Evolutionary conservation across 2,113 vertebrate species (phyloP).

Genomic region (Anarhynchus alexandrinus): DNA sequence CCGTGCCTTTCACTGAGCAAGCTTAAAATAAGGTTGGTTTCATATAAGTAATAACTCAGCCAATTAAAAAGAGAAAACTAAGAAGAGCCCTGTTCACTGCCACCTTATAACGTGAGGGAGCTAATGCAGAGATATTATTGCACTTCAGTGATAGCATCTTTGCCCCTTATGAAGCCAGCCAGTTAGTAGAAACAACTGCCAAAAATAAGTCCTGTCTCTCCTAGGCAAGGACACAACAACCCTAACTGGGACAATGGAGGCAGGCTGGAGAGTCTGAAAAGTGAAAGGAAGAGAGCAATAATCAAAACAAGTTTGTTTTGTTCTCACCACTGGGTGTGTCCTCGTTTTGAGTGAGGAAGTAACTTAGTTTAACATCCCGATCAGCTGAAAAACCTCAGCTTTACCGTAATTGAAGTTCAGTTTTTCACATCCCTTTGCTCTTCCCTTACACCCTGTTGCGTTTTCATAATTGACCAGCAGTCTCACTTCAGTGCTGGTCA

Average conservation of each 20-base stretch:
- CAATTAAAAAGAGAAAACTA: conserved; percentile 29
- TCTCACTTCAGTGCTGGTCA: background rate
- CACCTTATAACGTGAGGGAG: background rate
- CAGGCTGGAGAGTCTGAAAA: conserved; percentile 5
- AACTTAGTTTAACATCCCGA: background rate
- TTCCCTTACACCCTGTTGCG: background rate
- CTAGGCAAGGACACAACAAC: conserved; percentile 12
- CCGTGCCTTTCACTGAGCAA: background rate
- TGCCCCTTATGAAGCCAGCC: background rate
- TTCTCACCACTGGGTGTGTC: conserved; percentile 42
- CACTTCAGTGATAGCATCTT: background rate
- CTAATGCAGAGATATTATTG: conserved; percentile 19
- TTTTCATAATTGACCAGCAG: background rate
- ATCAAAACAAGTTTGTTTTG: conserved; percentile 61
- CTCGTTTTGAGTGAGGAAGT: conserved; percentile 19
- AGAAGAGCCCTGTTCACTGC: background rate
- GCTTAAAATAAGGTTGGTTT: conserved; percentile 5
- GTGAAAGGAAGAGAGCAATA: conserved; percentile 25
- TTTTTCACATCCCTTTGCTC: conserved; percentile 37
- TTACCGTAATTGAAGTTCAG: background rate
- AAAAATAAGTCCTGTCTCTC: conserved; percentile 2
- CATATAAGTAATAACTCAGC: conserved; percentile 3
- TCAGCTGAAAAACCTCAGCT: conserved; percentile 56
- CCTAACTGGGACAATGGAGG: background rate
- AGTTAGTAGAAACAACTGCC: conserved; percentile 1